phyloP scores from a whole-genome alignment of 2,113 vertebrate species.

The Furnarius figulus region DNA sequence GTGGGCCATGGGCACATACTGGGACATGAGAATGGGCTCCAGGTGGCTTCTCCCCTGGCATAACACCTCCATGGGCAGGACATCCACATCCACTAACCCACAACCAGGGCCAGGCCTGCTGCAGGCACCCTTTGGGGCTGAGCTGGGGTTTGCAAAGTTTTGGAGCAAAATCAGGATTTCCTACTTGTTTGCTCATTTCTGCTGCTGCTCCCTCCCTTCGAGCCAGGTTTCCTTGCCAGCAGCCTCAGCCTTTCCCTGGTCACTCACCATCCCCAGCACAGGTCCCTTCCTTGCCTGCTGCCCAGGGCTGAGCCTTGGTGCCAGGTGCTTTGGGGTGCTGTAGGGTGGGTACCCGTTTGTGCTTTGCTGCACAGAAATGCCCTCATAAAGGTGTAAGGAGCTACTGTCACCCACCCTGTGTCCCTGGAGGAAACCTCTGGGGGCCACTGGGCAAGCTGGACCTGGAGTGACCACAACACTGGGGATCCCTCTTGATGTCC shows the following conservation, averaged over 20 bases:
- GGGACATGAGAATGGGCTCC: background rate
- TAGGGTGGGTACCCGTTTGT: background rate
- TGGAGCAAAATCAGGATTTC: background rate
- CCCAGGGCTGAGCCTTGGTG: background rate
- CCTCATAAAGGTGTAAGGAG: background rate
- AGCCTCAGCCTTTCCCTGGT: background rate
- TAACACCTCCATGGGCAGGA: background rate
- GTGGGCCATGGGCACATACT: background rate
- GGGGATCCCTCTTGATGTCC: background rate
- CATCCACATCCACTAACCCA: background rate
- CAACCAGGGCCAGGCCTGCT: background rate
- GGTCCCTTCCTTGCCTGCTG: background rate
- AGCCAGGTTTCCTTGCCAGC: background rate
- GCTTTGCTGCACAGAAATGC: background rate
- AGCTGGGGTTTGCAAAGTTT: background rate
- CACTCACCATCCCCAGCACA: accelerated
- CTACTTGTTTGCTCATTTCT: background rate
- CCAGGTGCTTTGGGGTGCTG: background rate
- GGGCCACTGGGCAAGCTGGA: background rate
- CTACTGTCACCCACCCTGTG: accelerated
- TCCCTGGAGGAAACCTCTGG: background rate
- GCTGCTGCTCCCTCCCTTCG: background rate
- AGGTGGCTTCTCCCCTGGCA: background rate
- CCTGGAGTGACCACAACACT: background rate
- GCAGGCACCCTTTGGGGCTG: background rate